Evolutionary conservation across 2,113 vertebrate species (phyloP).

Genomic region (Scartelaos histophorus): DNA sequence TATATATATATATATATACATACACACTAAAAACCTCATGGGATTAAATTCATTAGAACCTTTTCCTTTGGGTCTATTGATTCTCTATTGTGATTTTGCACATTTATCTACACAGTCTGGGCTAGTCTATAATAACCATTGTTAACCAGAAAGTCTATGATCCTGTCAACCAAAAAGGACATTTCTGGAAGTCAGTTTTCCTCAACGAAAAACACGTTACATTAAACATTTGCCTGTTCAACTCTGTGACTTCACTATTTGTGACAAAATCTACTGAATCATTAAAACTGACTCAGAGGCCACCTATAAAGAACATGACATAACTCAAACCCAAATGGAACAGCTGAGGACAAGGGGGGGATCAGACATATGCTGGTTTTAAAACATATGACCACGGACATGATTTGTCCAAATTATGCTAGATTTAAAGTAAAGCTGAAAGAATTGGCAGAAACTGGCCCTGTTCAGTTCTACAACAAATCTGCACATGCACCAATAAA

Average conservation of each 20-base stretch:
- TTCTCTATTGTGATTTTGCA: conserved; percentile 37
- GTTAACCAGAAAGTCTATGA: conserved; percentile 7
- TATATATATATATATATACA: too few relatives aligned
- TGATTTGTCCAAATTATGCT: neutral
- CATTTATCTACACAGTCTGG: conserved; percentile 19
- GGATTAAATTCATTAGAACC: conserved; percentile 14
- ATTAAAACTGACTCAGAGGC: neutral
- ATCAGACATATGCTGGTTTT: neutral
- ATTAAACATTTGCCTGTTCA: neutral
- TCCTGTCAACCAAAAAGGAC: conserved; percentile 7
- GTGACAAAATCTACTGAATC: neutral
- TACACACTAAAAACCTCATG: neutral
- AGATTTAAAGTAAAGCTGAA: too few relatives aligned
- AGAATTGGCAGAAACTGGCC: conserved; percentile 4
- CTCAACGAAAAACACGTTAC: neutral
- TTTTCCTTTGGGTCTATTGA: neutral
- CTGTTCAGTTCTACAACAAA: neutral
- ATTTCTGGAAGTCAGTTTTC: neutral
- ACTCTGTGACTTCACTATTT: conserved; percentile 9
- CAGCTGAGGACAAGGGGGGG: neutral
- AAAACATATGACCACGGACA: neutral
- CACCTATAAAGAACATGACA: neutral
- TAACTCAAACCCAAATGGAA: neutral
- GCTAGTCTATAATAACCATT: conserved; percentile 7
- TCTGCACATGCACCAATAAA: conserved; percentile 10